A percentile compares a stretch with the other conserved stretches of the same genome.
These are phyloP conservation scores for Petrolisthes manimaculis DNA, from an alignment of 2,888 invertebrate genomes.

Conservation along the genomic window DNA sequence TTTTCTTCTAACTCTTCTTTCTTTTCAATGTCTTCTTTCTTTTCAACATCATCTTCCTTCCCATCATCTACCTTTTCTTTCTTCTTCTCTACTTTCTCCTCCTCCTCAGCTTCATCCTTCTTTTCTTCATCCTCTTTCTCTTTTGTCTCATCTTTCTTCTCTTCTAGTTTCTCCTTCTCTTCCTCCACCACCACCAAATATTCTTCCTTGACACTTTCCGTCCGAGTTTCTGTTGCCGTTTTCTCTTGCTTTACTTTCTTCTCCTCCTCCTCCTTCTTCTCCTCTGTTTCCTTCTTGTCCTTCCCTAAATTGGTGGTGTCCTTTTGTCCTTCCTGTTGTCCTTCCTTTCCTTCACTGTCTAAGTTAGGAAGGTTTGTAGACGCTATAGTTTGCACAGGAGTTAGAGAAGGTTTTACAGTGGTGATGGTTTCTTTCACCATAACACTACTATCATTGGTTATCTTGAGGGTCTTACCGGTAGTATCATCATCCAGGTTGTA, in stretches of 20 bases:
- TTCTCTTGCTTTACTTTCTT: not conserved
- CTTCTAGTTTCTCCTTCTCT: not conserved
- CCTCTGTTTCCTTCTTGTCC: not conserved
- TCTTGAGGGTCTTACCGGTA: no score
- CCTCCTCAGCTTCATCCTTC: not conserved
- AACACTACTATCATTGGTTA: no score
- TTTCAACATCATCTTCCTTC: not conserved
- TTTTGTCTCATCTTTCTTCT: not conserved
- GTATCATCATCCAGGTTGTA: no score
- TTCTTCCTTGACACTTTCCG: not conserved
- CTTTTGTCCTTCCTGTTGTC: not conserved
- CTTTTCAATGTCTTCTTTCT: not conserved
- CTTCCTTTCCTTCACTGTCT: no score
- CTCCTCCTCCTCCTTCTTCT: not conserved
- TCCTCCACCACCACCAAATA: no score
- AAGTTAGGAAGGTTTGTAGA: not conserved
- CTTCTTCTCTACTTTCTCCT: not conserved
- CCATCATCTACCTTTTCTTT: constrained; percentile 1
- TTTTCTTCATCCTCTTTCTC: constrained; percentile 9
- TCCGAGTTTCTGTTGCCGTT: not conserved
- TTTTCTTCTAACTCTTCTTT: not conserved
- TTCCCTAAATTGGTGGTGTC: not conserved
- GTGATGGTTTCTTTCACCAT: no score
- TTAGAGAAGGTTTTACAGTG: no score
- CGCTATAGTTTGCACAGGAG: not conserved